phyloP scores from a whole-genome alignment of 2,113 vertebrate species.

The Eubucco bourcierii region DNA sequence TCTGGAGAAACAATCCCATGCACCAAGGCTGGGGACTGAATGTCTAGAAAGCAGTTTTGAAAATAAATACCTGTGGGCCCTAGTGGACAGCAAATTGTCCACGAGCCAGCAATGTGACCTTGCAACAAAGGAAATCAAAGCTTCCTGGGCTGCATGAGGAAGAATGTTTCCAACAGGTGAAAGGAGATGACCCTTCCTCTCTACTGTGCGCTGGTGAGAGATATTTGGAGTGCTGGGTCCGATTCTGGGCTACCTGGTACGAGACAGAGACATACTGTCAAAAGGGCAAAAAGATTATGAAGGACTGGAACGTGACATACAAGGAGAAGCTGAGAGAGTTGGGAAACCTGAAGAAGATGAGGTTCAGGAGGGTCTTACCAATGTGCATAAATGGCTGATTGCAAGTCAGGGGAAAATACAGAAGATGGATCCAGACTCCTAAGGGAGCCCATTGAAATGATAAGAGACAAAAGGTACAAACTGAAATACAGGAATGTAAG shows the following conservation, averaged over 20 bases:
- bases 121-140: no score
- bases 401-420: not conserved
- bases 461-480: not conserved
- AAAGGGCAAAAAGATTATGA: not conserved
- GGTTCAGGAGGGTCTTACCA: no score
- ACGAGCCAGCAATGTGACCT: no score
- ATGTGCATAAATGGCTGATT: not conserved
- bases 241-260: not conserved
- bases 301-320: not conserved
- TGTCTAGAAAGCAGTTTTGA: not conserved
- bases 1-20: not conserved
- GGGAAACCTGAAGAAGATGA: no score
- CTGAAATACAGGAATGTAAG: not conserved
- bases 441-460: not conserved
- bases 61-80: not conserved
- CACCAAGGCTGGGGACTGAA: not conserved
- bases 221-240: not conserved
- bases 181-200: not conserved
- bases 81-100: not conserved
- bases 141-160: no score
- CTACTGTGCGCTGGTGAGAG: not conserved
- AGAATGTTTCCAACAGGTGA: not conserved
- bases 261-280: not conserved
- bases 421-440: not conserved
- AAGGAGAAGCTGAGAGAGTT: no score